phyloP scores from a whole-genome alignment of 1,140 invertebrate genomes.

The Drosophila asahinai region DNA sequence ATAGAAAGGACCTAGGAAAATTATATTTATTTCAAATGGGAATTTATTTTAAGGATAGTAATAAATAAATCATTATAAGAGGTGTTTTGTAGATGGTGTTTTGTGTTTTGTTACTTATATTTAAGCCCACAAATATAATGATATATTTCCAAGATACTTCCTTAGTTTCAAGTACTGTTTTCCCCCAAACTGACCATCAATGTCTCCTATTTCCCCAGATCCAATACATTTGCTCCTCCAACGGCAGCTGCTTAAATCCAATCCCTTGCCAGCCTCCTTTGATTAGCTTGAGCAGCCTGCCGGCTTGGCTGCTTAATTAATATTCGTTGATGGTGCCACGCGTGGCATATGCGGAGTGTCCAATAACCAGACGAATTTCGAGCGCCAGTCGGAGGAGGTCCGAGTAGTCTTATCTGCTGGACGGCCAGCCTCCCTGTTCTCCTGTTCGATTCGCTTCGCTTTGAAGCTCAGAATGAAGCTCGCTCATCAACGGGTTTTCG shows the following conservation, averaged over 20 bases:
- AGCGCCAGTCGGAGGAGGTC: slow-evolving; percentile 25
- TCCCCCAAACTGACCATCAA: not conserved
- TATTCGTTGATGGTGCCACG: slow-evolving; percentile 65
- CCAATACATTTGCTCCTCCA: slow-evolving; percentile 15
- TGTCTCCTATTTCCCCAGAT: not conserved
- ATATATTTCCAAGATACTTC: too few relatives aligned
- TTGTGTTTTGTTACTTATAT: too few relatives aligned
- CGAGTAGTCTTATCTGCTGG: slow-evolving; percentile 18
- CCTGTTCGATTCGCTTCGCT: slow-evolving; percentile 43
- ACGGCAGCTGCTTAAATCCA: slow-evolving; percentile 4
- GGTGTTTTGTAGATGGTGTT: too few relatives aligned
- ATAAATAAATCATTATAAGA: not conserved
- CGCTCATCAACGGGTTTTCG: slow-evolving; percentile 80
- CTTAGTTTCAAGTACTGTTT: not conserved
- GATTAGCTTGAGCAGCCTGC: slow-evolving; percentile 33
- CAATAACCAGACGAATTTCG: slow-evolving; percentile 64
- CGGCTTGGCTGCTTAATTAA: slow-evolving; percentile 62
- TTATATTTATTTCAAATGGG: not conserved
- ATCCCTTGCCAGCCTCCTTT: slow-evolving; percentile 20
- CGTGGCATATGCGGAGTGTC: slow-evolving; percentile 74
- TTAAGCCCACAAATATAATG: too few relatives aligned
- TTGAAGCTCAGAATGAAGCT: slow-evolving; percentile 59
- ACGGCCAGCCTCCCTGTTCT: slow-evolving; percentile 18
- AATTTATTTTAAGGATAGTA: not conserved
- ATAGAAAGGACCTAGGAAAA: not conserved